Evolutionary conservation across 2,888 invertebrate genomes (phyloP).

Genomic region (Andrena hattorfiana): DNA sequence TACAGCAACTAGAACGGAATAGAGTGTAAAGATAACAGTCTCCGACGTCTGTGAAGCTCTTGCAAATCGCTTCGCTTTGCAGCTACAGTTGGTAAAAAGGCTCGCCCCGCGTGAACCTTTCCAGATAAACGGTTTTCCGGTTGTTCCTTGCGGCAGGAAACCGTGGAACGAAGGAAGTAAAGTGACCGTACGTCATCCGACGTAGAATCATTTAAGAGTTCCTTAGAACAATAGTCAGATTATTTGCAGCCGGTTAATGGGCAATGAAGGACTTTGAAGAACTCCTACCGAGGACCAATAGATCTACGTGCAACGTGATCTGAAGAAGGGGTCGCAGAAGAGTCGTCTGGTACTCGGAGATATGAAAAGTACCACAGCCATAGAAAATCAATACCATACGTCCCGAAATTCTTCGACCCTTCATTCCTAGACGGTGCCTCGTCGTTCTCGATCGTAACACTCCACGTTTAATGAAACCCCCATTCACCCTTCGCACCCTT

Average conservation of each 20-base stretch:
- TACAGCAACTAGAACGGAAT: slow-evolving; percentile 10
- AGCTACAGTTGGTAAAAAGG: neutral
- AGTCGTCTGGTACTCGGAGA: too few relatives aligned
- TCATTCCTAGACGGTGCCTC: neutral
- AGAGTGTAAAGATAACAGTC: slow-evolving; percentile 18
- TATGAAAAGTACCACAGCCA: neutral
- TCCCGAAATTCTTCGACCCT: neutral
- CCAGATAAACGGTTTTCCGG: slow-evolving; percentile 14
- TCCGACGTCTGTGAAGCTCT: slow-evolving; percentile 1
- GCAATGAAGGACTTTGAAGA: too few relatives aligned
- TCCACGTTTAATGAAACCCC: neutral
- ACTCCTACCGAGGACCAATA: too few relatives aligned
- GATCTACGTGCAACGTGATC: neutral
- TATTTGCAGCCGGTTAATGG: too few relatives aligned
- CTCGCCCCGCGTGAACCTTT: neutral
- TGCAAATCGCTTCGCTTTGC: slow-evolving; percentile 39
- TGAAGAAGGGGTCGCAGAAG: neutral
- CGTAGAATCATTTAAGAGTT: neutral
- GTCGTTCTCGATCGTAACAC: neutral
- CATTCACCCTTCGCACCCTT: neutral
- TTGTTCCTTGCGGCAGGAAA: neutral
- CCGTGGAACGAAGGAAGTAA: neutral
- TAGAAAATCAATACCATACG: neutral
- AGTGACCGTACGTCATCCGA: neutral
- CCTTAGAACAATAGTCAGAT: neutral